phyloP scores from a whole-genome alignment of 1,140 invertebrate species.

The Diuraphis noxia region DNA sequence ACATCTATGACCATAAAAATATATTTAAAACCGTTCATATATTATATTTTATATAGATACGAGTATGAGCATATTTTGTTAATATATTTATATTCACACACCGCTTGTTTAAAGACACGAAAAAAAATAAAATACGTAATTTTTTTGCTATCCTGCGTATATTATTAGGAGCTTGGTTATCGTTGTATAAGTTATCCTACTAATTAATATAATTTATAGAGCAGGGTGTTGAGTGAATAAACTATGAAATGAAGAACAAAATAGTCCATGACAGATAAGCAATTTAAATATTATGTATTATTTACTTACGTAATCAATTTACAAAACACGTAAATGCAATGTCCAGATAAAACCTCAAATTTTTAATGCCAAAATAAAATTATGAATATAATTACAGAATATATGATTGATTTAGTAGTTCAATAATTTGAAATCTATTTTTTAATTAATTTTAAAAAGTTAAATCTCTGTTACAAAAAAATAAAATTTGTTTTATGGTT shows the following conservation, averaged over 20 bases:
- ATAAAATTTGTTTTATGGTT: background rate
- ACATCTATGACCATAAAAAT: background rate
- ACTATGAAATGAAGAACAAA: background rate
- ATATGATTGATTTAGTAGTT: background rate
- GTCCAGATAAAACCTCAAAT: background rate
- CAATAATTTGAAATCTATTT: background rate
- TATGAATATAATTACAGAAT: background rate
- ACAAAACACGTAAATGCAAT: background rate
- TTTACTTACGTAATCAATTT: background rate
- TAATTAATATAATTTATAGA: too few species aligned
- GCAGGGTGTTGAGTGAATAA: background rate
- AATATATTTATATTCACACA: background rate
- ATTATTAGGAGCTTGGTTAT: background rate
- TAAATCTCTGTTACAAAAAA: background rate
- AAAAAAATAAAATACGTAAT: background rate
- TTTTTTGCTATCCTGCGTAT: background rate
- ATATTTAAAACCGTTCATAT: background rate
- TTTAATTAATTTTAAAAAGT: background rate
- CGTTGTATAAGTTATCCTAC: background rate
- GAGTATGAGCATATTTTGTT: background rate
- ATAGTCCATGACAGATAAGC: background rate
- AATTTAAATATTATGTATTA: background rate
- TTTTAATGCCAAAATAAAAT: background rate
- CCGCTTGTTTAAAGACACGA: background rate
- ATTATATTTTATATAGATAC: background rate